Evolutionary conservation across 2,888 invertebrate genomes (phyloP).

Genomic region (Lithophane ornitopus): DNA sequence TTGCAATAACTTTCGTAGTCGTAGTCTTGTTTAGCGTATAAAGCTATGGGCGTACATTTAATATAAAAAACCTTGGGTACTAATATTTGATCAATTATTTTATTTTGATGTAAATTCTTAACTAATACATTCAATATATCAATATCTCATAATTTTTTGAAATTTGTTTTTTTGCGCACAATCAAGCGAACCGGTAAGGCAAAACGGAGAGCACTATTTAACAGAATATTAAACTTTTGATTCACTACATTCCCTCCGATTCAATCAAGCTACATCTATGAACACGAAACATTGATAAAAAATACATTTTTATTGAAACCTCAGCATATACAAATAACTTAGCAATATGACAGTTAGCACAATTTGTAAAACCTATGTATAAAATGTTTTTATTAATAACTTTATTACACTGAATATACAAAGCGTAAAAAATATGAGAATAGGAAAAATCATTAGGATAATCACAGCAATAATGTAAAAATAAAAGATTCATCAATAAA

Average conservation of each 20-base stretch:
- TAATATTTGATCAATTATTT: slow-evolving; percentile 33
- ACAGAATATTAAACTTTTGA: slow-evolving; percentile 21
- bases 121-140: slow-evolving; percentile 58
- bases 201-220: slow-evolving; percentile 27
- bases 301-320: slow-evolving; percentile 43
- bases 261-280: slow-evolving; percentile 37
- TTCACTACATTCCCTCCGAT: slow-evolving; percentile 34
- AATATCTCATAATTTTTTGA: slow-evolving; percentile 46
- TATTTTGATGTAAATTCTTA: slow-evolving; percentile 65
- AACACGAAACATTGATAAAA: slow-evolving; percentile 47
- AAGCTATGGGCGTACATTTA: neutral
- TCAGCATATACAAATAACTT: slow-evolving; percentile 60
- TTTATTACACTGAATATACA: slow-evolving; percentile 47
- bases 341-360: slow-evolving; percentile 44
- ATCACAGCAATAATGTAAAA: slow-evolving; percentile 55
- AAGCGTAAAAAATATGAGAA: slow-evolving; percentile 39
- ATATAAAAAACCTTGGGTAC: neutral
- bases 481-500: slow-evolving; percentile 44
- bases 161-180: slow-evolving; percentile 35
- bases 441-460: slow-evolving; percentile 31
- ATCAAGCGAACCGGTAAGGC: slow-evolving; percentile 40
- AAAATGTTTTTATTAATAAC: slow-evolving; percentile 25
- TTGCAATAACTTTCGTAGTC: neutral
- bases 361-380: slow-evolving; percentile 45
- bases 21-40: neutral